These are phyloP conservation scores for Drosophila cognata DNA, from an alignment of 2,888 invertebrate genomes.

Conservation along the genomic window DNA sequence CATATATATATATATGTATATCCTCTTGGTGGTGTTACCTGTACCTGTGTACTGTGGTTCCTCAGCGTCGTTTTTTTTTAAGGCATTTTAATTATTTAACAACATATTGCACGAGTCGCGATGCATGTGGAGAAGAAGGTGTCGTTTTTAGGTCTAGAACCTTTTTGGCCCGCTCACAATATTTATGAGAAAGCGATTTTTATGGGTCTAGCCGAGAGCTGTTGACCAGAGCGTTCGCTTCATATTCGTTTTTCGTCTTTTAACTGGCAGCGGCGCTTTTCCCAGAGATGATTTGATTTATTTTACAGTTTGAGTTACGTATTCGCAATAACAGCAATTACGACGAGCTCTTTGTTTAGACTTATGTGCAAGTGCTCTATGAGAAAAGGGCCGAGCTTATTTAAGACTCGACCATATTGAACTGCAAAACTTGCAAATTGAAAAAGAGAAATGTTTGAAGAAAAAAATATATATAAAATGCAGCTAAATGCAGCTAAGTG, in stretches of 20 bases:
- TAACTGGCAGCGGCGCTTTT: conserved; percentile 65
- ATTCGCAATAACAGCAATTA: conserved; percentile 29
- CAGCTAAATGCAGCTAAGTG: not conserved
- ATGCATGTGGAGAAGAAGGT: conserved; percentile 44
- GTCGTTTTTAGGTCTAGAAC: conserved; percentile 69
- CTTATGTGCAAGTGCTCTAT: not conserved
- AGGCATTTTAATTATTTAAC: conserved; percentile 77
- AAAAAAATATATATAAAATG: not conserved
- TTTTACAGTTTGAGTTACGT: conserved; percentile 56
- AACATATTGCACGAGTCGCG: conserved; percentile 63
- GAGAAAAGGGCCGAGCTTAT: not conserved
- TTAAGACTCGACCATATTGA: not conserved
- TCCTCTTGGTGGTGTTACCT: not conserved
- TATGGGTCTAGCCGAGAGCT: conserved; percentile 47
- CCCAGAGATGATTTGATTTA: conserved; percentile 57
- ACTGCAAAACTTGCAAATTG: not conserved
- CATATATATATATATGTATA: not conserved
- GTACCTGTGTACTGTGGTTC: not conserved
- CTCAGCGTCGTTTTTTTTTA: conserved; percentile 34
- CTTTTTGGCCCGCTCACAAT: conserved; percentile 46
- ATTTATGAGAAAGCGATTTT: conserved; percentile 71
- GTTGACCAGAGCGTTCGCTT: conserved; percentile 25
- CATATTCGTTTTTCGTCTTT: not conserved
- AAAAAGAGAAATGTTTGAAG: not conserved
- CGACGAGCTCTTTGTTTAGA: conserved; percentile 7